These are phyloP conservation scores for Picus viridis DNA, from an alignment of 2,797 vertebrate genomes.

Conservation along the genomic window DNA sequence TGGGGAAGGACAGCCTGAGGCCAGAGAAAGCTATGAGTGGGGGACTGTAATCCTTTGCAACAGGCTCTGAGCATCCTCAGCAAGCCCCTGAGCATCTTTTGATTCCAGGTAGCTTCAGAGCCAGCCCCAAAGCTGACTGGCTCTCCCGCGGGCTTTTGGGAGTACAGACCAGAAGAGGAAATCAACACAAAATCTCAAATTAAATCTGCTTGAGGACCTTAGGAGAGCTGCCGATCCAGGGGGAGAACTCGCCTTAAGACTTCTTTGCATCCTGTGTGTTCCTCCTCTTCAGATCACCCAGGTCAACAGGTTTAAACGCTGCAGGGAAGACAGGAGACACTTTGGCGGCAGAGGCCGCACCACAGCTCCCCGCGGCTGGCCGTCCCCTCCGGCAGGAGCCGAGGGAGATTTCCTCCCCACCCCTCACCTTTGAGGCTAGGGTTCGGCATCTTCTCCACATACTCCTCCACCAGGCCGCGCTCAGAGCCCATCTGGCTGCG, in stretches of 20 bases:
- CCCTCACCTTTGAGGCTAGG: slow-evolving; percentile 92
- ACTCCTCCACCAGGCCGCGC: slow-evolving; percentile 93
- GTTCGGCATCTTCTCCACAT: slow-evolving; percentile 97
- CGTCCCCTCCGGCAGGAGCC: background rate
- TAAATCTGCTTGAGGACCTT: slow-evolving; percentile 69
- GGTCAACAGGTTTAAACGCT: slow-evolving; percentile 97
- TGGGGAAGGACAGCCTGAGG: slow-evolving; percentile 22
- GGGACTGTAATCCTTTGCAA: slow-evolving; percentile 20
- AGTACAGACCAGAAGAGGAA: slow-evolving; percentile 63
- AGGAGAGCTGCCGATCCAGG: background rate
- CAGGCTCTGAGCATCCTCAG: slow-evolving; percentile 13
- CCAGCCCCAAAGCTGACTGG: slow-evolving; percentile 43
- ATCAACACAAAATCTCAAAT: slow-evolving; percentile 67
- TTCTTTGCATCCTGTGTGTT: slow-evolving; percentile 95
- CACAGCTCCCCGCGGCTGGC: background rate
- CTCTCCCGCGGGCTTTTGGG: slow-evolving; percentile 12
- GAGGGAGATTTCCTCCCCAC: too few relatives aligned
- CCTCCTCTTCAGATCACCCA: slow-evolving; percentile 94
- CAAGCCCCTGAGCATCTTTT: slow-evolving; percentile 27
- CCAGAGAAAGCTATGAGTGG: slow-evolving; percentile 34
- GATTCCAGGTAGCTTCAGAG: slow-evolving; percentile 56
- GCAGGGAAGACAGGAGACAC: background rate
- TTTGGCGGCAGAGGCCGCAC: background rate
- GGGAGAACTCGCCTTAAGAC: slow-evolving; percentile 82
- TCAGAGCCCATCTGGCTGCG: slow-evolving; percentile 90